phyloP scores from a whole-genome alignment of 2,888 invertebrate species.

The Leucophenga montana region DNA sequence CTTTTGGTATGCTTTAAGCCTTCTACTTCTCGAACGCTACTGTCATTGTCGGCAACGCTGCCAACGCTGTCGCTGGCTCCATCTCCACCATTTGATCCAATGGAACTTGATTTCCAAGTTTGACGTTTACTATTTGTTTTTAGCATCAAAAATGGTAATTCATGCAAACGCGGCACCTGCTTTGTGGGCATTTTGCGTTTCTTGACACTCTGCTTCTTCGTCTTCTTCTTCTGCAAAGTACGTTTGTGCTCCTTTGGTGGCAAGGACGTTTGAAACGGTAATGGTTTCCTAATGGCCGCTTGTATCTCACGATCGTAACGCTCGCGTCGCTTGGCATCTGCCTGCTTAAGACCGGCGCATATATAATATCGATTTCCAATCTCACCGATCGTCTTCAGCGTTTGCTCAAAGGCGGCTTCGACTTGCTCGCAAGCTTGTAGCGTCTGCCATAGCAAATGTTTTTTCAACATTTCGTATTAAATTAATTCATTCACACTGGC shows the following conservation, averaged over 20 bases:
- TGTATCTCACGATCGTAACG: conserved; percentile 50
- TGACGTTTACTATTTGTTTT: neutral
- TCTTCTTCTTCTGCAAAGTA: neutral
- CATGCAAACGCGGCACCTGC: neutral
- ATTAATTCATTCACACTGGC: too few species aligned
- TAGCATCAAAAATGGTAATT: neutral
- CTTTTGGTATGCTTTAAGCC: neutral
- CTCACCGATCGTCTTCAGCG: conserved; percentile 38
- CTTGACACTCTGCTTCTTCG: neutral
- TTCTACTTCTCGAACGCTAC: neutral
- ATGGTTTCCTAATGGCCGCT: conserved; percentile 44
- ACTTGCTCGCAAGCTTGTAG: conserved; percentile 47
- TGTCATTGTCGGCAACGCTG: neutral
- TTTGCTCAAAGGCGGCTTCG: conserved; percentile 43
- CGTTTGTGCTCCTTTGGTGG: neutral
- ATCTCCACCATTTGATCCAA: neutral
- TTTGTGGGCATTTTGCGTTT: conserved; percentile 5
- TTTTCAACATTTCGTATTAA: conserved; percentile 13
- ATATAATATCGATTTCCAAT: conserved; percentile 44
- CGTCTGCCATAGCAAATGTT: conserved; percentile 43
- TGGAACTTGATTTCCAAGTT: neutral
- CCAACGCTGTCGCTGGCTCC: too few species aligned
- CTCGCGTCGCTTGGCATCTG: conserved; percentile 16
- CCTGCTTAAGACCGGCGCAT: conserved; percentile 30
- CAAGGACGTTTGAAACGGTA: conserved; percentile 16